Conservation (phyloP, 2,113 vertebrate genomes). For the Erinaceus europaeus region DNA sequence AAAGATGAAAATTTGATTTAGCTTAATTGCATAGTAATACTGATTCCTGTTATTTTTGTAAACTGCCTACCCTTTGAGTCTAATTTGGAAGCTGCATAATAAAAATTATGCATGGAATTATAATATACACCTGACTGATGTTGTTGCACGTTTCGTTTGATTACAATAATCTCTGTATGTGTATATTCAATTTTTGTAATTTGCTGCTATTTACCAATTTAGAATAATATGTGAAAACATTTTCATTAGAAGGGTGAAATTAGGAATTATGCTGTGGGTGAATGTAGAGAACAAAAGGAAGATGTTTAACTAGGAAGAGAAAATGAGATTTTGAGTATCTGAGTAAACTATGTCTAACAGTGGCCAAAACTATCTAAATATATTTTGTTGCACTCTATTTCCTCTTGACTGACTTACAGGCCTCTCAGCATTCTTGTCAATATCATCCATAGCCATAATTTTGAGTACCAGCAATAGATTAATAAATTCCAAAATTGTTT, state of each 20-base stretch:
- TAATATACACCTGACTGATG: slow-evolving; percentile 56
- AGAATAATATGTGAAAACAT: slow-evolving; percentile 33
- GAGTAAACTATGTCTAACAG: background rate
- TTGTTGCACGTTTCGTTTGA: slow-evolving; percentile 55
- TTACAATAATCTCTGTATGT: slow-evolving; percentile 48
- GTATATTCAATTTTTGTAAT: slow-evolving; percentile 49
- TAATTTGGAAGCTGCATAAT: slow-evolving; percentile 53
- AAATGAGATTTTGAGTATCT: background rate
- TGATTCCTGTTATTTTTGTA: slow-evolving; percentile 21
- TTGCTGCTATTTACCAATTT: slow-evolving; percentile 59
- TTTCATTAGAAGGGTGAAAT: slow-evolving; percentile 34
- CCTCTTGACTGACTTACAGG: background rate
- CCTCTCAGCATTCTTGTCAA: background rate
- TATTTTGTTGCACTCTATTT: background rate
- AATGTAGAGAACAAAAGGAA: background rate
- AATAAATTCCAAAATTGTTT: background rate
- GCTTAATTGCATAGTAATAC: background rate
- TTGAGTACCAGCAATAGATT: background rate
- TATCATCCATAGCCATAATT: background rate
- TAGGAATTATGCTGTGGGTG: background rate
- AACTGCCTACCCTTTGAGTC: slow-evolving; percentile 29
- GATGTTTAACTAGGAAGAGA: background rate
- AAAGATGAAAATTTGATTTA: slow-evolving; percentile 22
- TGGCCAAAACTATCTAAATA: background rate
- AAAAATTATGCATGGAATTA: slow-evolving; percentile 50